Base-by-base conservation (phyloP, 2,888 invertebrate species). In the Acrocyrtus sp. region DNA sequence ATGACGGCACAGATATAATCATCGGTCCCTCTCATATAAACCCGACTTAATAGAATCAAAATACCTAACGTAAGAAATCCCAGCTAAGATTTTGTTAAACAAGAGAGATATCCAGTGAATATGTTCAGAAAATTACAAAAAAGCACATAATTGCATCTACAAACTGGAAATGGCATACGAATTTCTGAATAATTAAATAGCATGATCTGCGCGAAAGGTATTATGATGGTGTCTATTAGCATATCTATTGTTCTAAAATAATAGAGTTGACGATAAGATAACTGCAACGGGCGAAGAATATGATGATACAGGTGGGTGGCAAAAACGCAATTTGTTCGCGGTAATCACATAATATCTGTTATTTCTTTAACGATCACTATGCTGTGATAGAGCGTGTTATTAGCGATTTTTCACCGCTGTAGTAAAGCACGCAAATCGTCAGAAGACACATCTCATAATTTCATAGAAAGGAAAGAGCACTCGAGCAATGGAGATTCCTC, bases 131-230 rank as follows among this genome's bases (percentile, higher is more conserved):
- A 24, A 12, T 53, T 53, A 6, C 5, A 43, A 58, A 19, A 1
- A 27, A 58, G 19, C 26, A 27, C 26, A n/a, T 43, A 43, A 43
- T 45, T 57, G 43, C 21, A 57, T 26, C 26, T 29, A 1, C 12
- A 47, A 19, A 47, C 22, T 15, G 10, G 58, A 43, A 29, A 41
- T 22, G 6, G 26, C 12, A 17, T 43, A 29, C 54, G 45, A 53
- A 54, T 24, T 45, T 22, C 21, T 12, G 45, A 26, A 63, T 54
- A 63, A 63, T 63, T 63, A 54, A 63, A 54, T 15, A 54, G 29
- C 24, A 63, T 54, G 57, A 57, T 57, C 12, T 26, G 22, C 43
- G 21, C 5, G n/a, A 57, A 19, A 17, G 26, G 17, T 26, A 29
- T 29, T 27, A 29, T 34, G 21, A n/a, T 19, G 12, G 22, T 45